A percentile compares a stretch with the other conserved stretches of the same genome.
Conservation (phyloP, 2,797 vertebrate species). For the Lepilemur ruficaudatus region DNA sequence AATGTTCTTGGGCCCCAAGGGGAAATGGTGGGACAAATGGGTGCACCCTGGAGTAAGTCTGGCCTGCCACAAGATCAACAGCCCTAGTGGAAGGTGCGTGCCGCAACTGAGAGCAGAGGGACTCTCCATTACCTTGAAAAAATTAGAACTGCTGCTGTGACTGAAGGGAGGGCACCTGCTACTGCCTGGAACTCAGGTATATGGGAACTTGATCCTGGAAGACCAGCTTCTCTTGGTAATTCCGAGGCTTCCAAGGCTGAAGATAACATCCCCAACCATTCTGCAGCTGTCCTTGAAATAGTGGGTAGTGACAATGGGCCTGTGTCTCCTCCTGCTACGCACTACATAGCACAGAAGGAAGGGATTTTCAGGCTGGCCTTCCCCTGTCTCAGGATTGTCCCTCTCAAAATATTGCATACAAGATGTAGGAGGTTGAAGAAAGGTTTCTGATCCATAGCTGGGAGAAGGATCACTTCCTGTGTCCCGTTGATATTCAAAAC, state of each 20-base stretch:
- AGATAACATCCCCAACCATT: neutral
- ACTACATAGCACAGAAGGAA: rapidly evolving
- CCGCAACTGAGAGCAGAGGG: neutral
- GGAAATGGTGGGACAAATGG: slow-evolving; percentile 89
- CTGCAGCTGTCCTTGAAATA: neutral
- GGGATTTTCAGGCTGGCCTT: neutral
- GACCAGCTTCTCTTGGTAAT: neutral
- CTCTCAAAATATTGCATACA: neutral
- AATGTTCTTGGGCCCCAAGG: slow-evolving; percentile 90
- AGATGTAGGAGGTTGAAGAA: rapidly evolving
- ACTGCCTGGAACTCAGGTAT: neutral
- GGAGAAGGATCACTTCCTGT: neutral
- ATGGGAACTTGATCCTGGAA: neutral
- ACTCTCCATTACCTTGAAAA: neutral
- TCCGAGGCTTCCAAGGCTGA: neutral
- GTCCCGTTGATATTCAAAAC: neutral
- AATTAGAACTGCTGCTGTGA: neutral
- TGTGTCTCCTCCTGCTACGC: neutral
- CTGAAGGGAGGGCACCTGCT: neutral
- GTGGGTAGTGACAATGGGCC: neutral
- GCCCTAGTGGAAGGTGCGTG: slow-evolving; percentile 85
- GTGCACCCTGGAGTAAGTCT: slow-evolving; percentile 91
- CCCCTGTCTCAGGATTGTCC: rapidly evolving
- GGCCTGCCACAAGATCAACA: slow-evolving; percentile 90
- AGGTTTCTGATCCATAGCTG: rapidly evolving